phyloP scores from a whole-genome alignment of 1,140 invertebrate species.

The Himalopsyche phryganea region DNA sequence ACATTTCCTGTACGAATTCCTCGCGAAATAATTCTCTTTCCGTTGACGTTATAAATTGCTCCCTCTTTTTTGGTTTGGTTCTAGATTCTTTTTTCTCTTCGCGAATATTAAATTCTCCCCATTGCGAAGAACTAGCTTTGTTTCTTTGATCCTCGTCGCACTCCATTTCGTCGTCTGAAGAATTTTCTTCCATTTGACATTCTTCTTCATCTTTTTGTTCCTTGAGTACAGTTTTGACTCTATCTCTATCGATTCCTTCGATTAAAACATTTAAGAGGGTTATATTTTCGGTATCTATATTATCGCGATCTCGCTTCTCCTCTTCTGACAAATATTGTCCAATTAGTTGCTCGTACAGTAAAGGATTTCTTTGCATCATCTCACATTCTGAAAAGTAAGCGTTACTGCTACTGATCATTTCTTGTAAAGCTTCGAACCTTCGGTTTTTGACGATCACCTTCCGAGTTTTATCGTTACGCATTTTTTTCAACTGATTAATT shows the following conservation, averaged over 20 bases:
- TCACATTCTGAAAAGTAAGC: slow-evolving; percentile 88
- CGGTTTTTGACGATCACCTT: slow-evolving; percentile 71
- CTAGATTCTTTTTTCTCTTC: slow-evolving; percentile 38
- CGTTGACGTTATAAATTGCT: slow-evolving; percentile 49
- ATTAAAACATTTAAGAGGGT: slow-evolving; percentile 67
- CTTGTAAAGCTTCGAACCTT: slow-evolving; percentile 76
- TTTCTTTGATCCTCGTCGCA: slow-evolving; percentile 12
- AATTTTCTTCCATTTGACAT: slow-evolving; percentile 45
- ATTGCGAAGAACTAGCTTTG: slow-evolving; percentile 32
- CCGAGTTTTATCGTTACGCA: slow-evolving; percentile 50
- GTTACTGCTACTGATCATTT: slow-evolving; percentile 59
- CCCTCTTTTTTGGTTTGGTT: slow-evolving; percentile 35
- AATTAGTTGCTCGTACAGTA: slow-evolving; percentile 84
- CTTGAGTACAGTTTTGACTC: slow-evolving; percentile 60
- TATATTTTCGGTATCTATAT: slow-evolving; percentile 55
- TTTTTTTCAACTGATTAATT: slow-evolving; percentile 55
- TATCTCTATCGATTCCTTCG: slow-evolving; percentile 64
- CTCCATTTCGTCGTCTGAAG: slow-evolving; percentile 39
- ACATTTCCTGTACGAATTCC: slow-evolving; percentile 87
- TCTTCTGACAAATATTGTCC: slow-evolving; percentile 78
- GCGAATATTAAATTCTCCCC: slow-evolving; percentile 53
- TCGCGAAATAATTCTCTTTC: slow-evolving; percentile 67
- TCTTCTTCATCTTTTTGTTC: slow-evolving; percentile 61
- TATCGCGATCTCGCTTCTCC: slow-evolving; percentile 65
- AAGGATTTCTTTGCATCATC: slow-evolving; percentile 89